These are phyloP conservation scores for Lutraria lutraria DNA, from an alignment of 2,888 invertebrate species.

Conservation along the genomic window DNA sequence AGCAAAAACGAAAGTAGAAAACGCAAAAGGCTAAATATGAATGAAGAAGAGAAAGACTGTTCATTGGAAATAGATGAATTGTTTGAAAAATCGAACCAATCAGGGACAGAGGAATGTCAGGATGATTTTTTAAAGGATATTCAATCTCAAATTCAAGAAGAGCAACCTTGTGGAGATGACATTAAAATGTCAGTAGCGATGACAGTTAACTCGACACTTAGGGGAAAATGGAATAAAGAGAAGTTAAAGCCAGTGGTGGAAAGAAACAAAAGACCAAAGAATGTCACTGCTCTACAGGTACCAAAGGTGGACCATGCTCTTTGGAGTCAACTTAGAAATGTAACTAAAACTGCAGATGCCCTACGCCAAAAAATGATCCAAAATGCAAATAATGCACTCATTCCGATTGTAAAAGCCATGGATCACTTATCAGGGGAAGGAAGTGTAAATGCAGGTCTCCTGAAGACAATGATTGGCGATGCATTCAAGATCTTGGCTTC, in stretches of 20 bases:
- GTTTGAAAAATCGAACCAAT: too few relatives aligned
- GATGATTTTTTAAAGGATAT: too few relatives aligned
- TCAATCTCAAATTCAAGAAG: too few relatives aligned
- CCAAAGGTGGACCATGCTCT: slow-evolving; percentile 17
- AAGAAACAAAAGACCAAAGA: slow-evolving; percentile 12
- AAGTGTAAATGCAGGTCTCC: background rate
- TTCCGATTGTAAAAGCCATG: slow-evolving; percentile 7
- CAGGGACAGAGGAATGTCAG: too few relatives aligned
- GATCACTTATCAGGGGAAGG: slow-evolving; percentile 12
- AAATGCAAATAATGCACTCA: background rate
- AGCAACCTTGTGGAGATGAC: too few relatives aligned
- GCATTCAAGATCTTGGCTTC: slow-evolving; percentile 45
- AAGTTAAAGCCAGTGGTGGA: background rate
- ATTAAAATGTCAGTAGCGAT: too few relatives aligned
- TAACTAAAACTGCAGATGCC: slow-evolving; percentile 12
- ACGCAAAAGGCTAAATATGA: too few relatives aligned
- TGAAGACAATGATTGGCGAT: slow-evolving; percentile 21
- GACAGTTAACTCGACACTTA: background rate
- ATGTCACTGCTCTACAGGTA: slow-evolving; percentile 9
- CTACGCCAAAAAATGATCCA: background rate
- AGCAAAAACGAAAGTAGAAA: too few relatives aligned
- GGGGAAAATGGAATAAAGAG: slow-evolving; percentile 15
- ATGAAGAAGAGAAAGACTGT: too few relatives aligned
- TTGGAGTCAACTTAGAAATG: slow-evolving; percentile 8
- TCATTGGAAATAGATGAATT: too few relatives aligned